Conservation (phyloP, 2,888 invertebrate species). For the Scelioninae gen. 1 region DNA sequence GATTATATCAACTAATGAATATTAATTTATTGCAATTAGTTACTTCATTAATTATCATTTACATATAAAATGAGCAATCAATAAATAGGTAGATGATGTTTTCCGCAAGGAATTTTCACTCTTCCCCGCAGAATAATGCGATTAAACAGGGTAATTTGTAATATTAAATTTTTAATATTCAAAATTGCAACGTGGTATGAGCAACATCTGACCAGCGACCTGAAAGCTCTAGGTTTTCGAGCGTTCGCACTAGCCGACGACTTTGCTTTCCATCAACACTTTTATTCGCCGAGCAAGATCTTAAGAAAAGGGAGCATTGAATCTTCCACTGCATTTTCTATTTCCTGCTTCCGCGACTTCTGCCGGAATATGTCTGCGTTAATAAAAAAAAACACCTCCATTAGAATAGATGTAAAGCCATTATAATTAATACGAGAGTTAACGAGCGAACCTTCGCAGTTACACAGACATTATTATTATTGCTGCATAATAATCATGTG, state of each 20-base stretch:
- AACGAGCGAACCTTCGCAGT: background rate
- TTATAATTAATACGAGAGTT: constrained; percentile 21
- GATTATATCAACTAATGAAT: too few species aligned
- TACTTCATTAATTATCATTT: too few species aligned
- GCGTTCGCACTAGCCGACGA: constrained; percentile 75
- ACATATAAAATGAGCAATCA: too few species aligned
- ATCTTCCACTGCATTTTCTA: constrained; percentile 59
- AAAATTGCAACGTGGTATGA: constrained; percentile 76
- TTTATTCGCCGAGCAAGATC: constrained; percentile 60
- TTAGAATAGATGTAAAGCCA: constrained; percentile 9
- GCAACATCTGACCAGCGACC: constrained; percentile 64
- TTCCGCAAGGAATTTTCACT: too few species aligned
- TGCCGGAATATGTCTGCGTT: constrained; percentile 11
- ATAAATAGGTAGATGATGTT: too few species aligned
- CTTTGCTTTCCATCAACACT: constrained; percentile 61
- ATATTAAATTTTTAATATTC: constrained; percentile 80
- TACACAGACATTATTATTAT: background rate
- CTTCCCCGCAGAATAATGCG: too few species aligned
- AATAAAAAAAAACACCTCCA: constrained; percentile 23
- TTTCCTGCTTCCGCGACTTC: constrained; percentile 46
- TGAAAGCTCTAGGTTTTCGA: constrained; percentile 77
- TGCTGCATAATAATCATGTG: background rate
- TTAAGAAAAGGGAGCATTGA: constrained; percentile 37
- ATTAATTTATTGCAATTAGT: too few species aligned
- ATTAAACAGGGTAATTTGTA: constrained; percentile 78